Evolutionary conservation across 2,888 invertebrate species (phyloP).

Genomic region (Andrena fulva): DNA sequence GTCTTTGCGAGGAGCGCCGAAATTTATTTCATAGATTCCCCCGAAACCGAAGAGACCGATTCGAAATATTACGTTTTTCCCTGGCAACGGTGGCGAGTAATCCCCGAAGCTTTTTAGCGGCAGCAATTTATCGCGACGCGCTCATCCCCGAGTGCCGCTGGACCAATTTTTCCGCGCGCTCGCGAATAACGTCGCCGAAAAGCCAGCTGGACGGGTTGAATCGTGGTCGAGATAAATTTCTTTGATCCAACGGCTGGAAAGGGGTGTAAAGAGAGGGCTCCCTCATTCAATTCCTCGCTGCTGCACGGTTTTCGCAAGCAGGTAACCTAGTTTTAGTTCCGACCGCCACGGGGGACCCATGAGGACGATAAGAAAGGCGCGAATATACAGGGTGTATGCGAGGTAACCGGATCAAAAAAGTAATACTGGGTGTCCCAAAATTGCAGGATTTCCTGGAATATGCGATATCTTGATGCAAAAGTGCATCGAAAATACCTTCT

Average conservation of each 20-base stretch:
- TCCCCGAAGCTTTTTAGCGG: not conserved
- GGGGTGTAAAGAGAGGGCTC: constrained; percentile 22
- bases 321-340: constrained; percentile 57
- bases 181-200: constrained; percentile 9
- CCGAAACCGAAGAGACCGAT: not conserved
- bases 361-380: constrained; percentile 18
- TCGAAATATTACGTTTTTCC: not conserved
- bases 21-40: not conserved
- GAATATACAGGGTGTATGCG: not conserved
- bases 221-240: constrained; percentile 38
- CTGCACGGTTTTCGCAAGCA: constrained; percentile 19
- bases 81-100: not conserved
- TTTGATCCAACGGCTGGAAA: constrained; percentile 36
- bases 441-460: too few relatives aligned
- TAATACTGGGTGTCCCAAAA: too few relatives aligned
- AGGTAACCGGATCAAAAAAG: too few relatives aligned
- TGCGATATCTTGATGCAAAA: too few relatives aligned
- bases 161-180: not conserved
- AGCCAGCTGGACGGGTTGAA: constrained; percentile 10
- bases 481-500: too few relatives aligned
- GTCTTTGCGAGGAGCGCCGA: too few relatives aligned
- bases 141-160: not conserved
- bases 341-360: constrained; percentile 50
- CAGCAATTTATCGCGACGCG: not conserved
- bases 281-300: constrained; percentile 39